Conservation (phyloP, 2,888 invertebrate genomes). For the Coleophora deauratella region DNA sequence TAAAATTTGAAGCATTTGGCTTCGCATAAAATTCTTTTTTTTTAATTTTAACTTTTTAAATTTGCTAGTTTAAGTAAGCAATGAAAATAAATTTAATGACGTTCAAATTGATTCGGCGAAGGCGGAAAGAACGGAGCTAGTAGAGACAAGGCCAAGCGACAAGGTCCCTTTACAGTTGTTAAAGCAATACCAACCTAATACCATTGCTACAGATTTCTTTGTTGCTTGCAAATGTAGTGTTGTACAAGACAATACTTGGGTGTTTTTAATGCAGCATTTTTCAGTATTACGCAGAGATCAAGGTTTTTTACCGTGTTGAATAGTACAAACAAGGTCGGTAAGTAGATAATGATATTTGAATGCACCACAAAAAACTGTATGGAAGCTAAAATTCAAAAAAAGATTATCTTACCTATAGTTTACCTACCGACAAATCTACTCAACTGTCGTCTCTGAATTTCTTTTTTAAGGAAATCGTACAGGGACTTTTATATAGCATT, state of each 20-base stretch:
- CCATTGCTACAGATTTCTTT: background rate
- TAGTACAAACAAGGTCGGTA: constrained; percentile 12
- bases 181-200: constrained; percentile 23
- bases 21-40: no score
- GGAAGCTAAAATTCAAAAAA: no score
- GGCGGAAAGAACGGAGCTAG: constrained; percentile 71
- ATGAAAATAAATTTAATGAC: constrained; percentile 39
- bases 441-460: no score
- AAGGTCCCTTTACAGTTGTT: constrained; percentile 31
- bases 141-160: constrained; percentile 62
- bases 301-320: constrained; percentile 30
- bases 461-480: no score
- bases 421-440: no score
- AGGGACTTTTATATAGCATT: no score
- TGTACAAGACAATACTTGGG: constrained; percentile 58
- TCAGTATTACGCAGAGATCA: constrained; percentile 70
- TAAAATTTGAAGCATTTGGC: no score
- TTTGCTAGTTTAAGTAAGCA: constrained; percentile 8
- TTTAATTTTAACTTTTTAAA: no score
- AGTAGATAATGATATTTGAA: background rate
- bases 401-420: no score
- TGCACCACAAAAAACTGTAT: no score
- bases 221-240: background rate
- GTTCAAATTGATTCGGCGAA: constrained; percentile 67
- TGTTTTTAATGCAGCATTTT: constrained; percentile 66